A percentile compares a stretch with the other conserved stretches of the same genome.
phyloP scores from a whole-genome alignment of 2,888 invertebrate genomes.

The Eugnorisma glareosa region DNA sequence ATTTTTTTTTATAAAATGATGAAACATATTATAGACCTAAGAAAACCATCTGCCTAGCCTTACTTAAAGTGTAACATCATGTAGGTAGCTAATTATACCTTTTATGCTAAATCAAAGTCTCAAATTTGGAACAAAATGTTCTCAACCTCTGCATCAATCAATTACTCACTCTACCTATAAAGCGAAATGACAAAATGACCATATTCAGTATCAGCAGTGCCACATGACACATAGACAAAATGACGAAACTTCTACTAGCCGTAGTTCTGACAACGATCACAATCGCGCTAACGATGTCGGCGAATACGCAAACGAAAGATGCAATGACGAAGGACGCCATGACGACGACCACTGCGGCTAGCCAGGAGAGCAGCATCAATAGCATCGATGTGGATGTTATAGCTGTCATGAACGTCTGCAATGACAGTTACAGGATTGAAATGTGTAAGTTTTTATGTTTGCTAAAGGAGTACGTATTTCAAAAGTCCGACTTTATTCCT shows the following conservation, averaged over 20 bases:
- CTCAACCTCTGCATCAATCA: slow-evolving; percentile 43
- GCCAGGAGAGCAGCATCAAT: slow-evolving; percentile 53
- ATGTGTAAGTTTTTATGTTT: slow-evolving; percentile 81
- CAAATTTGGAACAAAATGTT: slow-evolving; percentile 30
- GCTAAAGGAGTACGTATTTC: background rate
- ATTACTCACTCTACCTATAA: slow-evolving; percentile 50
- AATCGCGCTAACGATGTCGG: slow-evolving; percentile 47
- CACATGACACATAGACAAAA: slow-evolving; percentile 26
- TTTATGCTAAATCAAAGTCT: background rate
- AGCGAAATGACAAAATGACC: slow-evolving; percentile 24
- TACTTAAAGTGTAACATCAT: background rate
- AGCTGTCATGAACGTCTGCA: slow-evolving; percentile 85
- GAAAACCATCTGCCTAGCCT: background rate
- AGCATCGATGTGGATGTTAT: slow-evolving; percentile 77
- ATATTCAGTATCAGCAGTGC: slow-evolving; percentile 41
- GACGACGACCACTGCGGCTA: slow-evolving; percentile 11
- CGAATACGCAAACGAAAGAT: slow-evolving; percentile 32
- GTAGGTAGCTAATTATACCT: background rate
- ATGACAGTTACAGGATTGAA: slow-evolving; percentile 89
- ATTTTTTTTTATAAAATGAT: too few species aligned
- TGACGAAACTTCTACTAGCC: slow-evolving; percentile 51
- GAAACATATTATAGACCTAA: background rate
- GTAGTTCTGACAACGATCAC: slow-evolving; percentile 40
- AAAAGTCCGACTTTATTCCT: background rate
- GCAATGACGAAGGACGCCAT: slow-evolving; percentile 22